Conservation (phyloP, 1,140 invertebrate genomes). For the Olivierus martensii region DNA sequence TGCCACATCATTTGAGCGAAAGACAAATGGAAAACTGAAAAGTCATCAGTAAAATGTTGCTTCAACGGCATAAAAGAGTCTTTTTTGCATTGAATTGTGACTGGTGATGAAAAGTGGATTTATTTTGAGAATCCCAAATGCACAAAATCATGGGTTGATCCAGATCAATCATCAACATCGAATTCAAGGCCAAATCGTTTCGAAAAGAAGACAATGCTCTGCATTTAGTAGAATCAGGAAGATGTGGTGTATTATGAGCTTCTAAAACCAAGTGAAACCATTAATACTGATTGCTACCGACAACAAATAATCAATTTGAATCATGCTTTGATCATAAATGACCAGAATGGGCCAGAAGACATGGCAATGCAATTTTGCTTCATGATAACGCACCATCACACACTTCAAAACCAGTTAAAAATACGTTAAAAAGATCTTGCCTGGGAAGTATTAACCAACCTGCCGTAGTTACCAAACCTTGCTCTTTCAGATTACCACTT, state of each 20-base stretch:
- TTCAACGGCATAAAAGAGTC: too few relatives aligned
- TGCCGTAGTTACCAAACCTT: slow-evolving; percentile 10
- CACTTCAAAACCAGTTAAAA: slow-evolving; percentile 5
- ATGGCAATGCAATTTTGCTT: slow-evolving; percentile 10
- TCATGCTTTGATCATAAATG: background rate
- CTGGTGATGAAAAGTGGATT: too few relatives aligned
- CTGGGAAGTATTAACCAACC: slow-evolving; percentile 12
- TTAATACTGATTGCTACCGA: background rate
- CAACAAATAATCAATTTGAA: slow-evolving; percentile 3
- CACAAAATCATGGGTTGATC: too few relatives aligned
- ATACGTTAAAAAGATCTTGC: slow-evolving; percentile 6
- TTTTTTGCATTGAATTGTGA: too few relatives aligned
- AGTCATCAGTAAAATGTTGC: too few relatives aligned
- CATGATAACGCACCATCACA: slow-evolving; percentile 10
- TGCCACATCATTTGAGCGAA: too few relatives aligned
- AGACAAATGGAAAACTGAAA: too few relatives aligned
- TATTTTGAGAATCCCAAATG: too few relatives aligned
- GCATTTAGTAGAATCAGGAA: slow-evolving; percentile 5
- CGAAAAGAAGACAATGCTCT: slow-evolving; percentile 6
- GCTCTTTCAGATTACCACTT: slow-evolving; percentile 14
- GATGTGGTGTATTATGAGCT: slow-evolving; percentile 11
- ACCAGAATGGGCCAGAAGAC: background rate
- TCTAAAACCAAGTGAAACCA: slow-evolving; percentile 11
- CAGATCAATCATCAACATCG: background rate
- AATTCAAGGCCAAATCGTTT: background rate